These are phyloP conservation scores for Empis livida DNA, from an alignment of 2,888 invertebrate genomes.

Conservation along the genomic window DNA sequence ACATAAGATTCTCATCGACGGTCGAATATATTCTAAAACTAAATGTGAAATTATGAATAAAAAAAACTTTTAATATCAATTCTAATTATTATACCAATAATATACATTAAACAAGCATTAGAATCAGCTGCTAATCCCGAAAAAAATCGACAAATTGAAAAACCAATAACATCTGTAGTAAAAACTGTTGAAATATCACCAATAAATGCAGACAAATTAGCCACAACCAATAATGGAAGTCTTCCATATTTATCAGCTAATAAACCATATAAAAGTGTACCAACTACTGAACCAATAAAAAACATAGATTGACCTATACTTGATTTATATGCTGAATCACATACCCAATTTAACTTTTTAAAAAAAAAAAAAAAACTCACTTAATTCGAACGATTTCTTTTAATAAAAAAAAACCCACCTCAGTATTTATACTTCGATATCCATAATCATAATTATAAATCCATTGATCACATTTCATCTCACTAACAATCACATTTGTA, in stretches of 20 bases:
- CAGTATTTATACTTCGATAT: slow-evolving; percentile 45
- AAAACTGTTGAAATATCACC: slow-evolving; percentile 42
- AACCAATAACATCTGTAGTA: slow-evolving; percentile 33
- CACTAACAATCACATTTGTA: slow-evolving; percentile 8
- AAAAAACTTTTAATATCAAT: no score
- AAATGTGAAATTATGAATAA: neutral
- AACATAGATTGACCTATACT: slow-evolving; percentile 45
- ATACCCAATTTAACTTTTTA: slow-evolving; percentile 44
- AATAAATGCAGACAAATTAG: slow-evolving; percentile 39
- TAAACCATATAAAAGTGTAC: slow-evolving; percentile 42
- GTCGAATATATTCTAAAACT: slow-evolving; percentile 42
- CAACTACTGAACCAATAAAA: slow-evolving; percentile 46
- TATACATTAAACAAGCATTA: slow-evolving; percentile 46
- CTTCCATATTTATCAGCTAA: slow-evolving; percentile 43
- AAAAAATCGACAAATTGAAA: slow-evolving; percentile 40
- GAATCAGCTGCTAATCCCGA: slow-evolving; percentile 46
- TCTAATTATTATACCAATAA: slow-evolving; percentile 38
- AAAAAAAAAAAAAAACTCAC: no score
- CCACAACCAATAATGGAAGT: slow-evolving; percentile 40
- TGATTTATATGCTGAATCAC: slow-evolving; percentile 41
- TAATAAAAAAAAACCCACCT: slow-evolving; percentile 33
- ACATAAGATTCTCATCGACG: slow-evolving; percentile 38
- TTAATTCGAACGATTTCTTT: no score
- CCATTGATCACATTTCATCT: slow-evolving; percentile 37
- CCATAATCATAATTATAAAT: slow-evolving; percentile 40